A percentile compares a stretch with the other conserved stretches of the same genome.
phyloP scores from a whole-genome alignment of 2,113 vertebrate genomes.

The Daphoenositta chrysoptera region DNA sequence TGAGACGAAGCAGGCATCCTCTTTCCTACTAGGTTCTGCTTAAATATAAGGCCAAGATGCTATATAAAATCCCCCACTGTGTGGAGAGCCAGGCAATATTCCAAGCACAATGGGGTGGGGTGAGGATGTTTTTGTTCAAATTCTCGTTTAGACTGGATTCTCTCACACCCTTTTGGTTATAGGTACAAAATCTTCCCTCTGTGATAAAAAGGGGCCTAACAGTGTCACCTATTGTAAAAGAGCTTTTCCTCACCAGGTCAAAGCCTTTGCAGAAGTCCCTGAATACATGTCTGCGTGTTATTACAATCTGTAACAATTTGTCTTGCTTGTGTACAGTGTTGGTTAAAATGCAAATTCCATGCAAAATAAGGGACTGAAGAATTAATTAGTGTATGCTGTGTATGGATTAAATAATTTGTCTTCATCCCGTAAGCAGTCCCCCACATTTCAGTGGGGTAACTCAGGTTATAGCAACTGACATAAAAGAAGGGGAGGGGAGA shows the following conservation, averaged over 20 bases:
- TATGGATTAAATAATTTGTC: neutral
- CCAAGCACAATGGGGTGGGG: conserved; percentile 12
- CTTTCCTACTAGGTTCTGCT: neutral
- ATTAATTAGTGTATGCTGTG: neutral
- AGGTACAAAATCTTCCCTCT: neutral
- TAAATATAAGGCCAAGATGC: neutral
- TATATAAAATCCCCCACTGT: conserved; percentile 24
- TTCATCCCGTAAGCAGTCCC: neutral
- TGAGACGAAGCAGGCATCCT: neutral
- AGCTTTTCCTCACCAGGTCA: neutral
- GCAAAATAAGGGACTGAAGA: neutral
- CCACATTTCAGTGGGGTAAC: neutral
- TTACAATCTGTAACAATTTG: neutral
- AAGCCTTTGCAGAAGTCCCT: neutral
- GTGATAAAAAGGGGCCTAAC: neutral
- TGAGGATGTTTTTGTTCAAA: neutral
- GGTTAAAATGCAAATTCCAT: neutral
- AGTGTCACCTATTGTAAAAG: neutral
- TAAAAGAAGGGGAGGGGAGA: neutral
- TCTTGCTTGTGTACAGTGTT: neutral
- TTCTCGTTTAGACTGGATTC: neutral
- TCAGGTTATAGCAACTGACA: neutral
- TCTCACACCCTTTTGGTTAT: neutral
- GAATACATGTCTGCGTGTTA: neutral
- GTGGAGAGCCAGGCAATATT: neutral